These are phyloP conservation scores for Phylloscopus collybita DNA, from an alignment of 2,797 vertebrate species.

Conservation along the genomic window DNA sequence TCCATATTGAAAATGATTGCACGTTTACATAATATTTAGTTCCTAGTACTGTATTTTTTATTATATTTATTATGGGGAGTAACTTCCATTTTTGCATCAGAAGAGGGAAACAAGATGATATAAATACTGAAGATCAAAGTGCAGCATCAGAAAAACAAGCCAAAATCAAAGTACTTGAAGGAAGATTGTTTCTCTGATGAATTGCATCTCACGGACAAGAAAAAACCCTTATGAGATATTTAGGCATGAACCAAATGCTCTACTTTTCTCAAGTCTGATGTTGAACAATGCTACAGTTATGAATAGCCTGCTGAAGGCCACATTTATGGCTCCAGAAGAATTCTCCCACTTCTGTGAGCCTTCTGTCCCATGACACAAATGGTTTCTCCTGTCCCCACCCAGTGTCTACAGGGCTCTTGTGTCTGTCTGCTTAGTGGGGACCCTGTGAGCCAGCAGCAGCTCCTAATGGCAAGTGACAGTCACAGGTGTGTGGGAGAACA, in stretches of 20 bases:
- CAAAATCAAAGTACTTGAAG: not conserved
- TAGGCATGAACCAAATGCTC: not conserved
- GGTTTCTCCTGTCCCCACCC: too few species aligned
- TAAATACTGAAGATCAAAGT: conserved; percentile 16
- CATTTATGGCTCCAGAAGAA: not conserved
- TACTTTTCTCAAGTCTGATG: not conserved
- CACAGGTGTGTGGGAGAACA: fast-evolving
- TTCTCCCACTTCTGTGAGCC: not conserved
- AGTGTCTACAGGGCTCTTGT: fast-evolving
- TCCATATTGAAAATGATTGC: not conserved
- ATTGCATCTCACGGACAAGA: not conserved
- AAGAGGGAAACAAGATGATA: not conserved
- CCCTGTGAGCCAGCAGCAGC: fast-evolving
- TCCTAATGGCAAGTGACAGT: fast-evolving
- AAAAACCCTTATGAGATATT: not conserved
- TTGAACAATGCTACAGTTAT: fast-evolving
- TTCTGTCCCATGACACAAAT: fast-evolving
- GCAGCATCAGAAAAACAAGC: not conserved
- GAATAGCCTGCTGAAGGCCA: not conserved
- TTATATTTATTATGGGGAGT: not conserved
- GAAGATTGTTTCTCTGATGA: not conserved
- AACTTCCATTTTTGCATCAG: not conserved
- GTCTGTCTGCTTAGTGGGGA: too few species aligned
- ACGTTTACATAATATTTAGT: not conserved
- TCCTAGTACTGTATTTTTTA: not conserved